Evolutionary conservation across 92 coral and sea anemone genomes (phyloP).

Genomic region (Phenganax subtilis): DNA sequence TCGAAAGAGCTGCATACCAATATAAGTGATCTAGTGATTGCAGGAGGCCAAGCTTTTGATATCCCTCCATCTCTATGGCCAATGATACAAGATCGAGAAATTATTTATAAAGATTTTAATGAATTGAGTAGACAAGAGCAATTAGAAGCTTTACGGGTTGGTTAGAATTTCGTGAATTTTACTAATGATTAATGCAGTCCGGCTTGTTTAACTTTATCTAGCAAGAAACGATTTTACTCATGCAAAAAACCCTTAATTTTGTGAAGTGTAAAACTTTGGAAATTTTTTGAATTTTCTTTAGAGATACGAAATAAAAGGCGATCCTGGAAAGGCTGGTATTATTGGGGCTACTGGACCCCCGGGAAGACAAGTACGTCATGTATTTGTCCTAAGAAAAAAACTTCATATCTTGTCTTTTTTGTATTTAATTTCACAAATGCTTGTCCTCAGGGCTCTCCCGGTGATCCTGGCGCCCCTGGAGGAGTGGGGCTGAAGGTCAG

Average conservation of each 20-base stretch:
- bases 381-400: neutral
- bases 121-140: constrained; percentile 19
- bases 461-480: constrained; percentile 22
- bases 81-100: constrained; percentile 9
- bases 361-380: neutral
- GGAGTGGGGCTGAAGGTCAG: constrained; percentile 6
- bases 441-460: constrained; percentile 27
- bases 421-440: neutral
- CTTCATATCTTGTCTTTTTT: neutral
- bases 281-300: neutral
- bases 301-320: constrained; percentile 26
- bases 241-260: neutral
- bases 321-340: constrained; percentile 13
- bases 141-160: neutral
- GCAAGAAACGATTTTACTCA: neutral
- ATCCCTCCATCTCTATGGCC: constrained; percentile 14
- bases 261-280: neutral
- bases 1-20: neutral
- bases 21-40: constrained; percentile 6
- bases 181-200: neutral
- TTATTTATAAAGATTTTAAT: constrained; percentile 32
- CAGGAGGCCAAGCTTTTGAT: constrained; percentile 7
- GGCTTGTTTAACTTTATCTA: neutral
- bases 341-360: neutral
- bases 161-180: neutral